Base-by-base conservation (phyloP, 2,888 invertebrate genomes). In the Caenorhabditis zanzibari region DNA sequence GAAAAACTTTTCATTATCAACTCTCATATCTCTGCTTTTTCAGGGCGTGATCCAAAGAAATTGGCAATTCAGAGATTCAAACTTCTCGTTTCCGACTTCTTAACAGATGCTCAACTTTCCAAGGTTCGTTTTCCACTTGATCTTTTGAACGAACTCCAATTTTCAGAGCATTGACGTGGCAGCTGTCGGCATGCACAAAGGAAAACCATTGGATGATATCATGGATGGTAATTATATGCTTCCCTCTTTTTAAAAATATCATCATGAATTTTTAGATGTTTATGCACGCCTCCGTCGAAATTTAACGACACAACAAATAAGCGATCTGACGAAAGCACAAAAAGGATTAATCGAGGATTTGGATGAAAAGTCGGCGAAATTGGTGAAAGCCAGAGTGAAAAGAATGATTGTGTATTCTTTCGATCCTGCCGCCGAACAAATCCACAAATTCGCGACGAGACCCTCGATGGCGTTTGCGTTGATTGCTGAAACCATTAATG, bases 161-260 rank as follows among this genome's bases (percentile, higher is more conserved):
- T 63, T 61, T 52, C 52, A 80, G 74, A 68, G 73, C 9, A 77
- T 82, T 49, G 82, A 82, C 41, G 73, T 82, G 19, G 76, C 77
- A 26, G 77, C 82, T 35, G 73, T 82, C 2, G 82, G 77, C 68
- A 77, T 82, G 82, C 82, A 82, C 56, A 82, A 82, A 41, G 82
- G 82, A 35, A 77, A 77, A 32, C 24, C 77, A 38, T 38, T 82
- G 24, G 77, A 82, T 38, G 56, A 73, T 16, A 56, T 82, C 41
- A 10, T 77, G 35, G 82, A 82, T 26, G 76, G 82, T 82, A 75
- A 47, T 41, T 52, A 47, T 41, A 12, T n/a, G 3, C 49, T 58
- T 19, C 14, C 28, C 26, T 47, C 28, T 9, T 12, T 38, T 52
- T 10, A 32, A 61, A 38, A 2, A 12, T 38, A 26, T 54, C 14